A percentile compares a stretch with the other conserved stretches of the same genome.
Conservation (phyloP, 92 coral and sea anemone species). For the Phenganax subtilis region DNA sequence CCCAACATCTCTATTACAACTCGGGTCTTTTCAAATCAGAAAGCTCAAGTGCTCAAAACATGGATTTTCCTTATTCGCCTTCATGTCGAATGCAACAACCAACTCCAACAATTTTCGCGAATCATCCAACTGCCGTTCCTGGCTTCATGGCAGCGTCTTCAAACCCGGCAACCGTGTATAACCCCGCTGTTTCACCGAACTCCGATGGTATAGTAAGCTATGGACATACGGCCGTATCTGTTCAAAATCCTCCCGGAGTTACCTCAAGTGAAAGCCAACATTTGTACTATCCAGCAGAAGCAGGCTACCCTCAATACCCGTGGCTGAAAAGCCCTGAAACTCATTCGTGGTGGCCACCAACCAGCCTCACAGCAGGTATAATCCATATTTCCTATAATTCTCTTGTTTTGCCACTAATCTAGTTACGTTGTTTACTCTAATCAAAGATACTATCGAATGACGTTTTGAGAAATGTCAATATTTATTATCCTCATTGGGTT, state of each 20-base stretch:
- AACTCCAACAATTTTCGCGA: slow-evolving; percentile 48
- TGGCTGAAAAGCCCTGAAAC: slow-evolving; percentile 76
- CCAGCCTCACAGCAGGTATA: slow-evolving; percentile 78
- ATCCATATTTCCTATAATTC: slow-evolving; percentile 15
- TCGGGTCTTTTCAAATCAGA: slow-evolving; percentile 68
- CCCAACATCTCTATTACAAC: slow-evolving; percentile 87
- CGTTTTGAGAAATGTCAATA: slow-evolving; percentile 32
- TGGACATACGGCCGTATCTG: slow-evolving; percentile 73
- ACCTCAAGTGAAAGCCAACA: slow-evolving; percentile 76
- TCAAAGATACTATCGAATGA: slow-evolving; percentile 28
- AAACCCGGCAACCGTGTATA: slow-evolving; percentile 73
- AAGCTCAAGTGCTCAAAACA: slow-evolving; percentile 60
- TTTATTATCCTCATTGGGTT: slow-evolving; percentile 34
- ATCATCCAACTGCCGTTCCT: slow-evolving; percentile 81
- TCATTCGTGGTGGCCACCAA: slow-evolving; percentile 63
- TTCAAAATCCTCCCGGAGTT: slow-evolving; percentile 62
- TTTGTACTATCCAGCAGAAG: slow-evolving; percentile 60
- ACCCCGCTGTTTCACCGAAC: slow-evolving; percentile 80
- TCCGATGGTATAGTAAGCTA: slow-evolving; percentile 68
- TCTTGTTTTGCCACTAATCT: slow-evolving; percentile 26
- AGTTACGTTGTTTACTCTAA: slow-evolving; percentile 34
- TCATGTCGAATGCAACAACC: slow-evolving; percentile 98
- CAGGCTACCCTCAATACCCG: slow-evolving; percentile 85
- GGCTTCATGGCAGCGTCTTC: slow-evolving; percentile 74
- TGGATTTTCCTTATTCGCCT: slow-evolving; percentile 91